phyloP scores from a whole-genome alignment of 2,113 vertebrate genomes.

The Ondatra zibethicus region DNA sequence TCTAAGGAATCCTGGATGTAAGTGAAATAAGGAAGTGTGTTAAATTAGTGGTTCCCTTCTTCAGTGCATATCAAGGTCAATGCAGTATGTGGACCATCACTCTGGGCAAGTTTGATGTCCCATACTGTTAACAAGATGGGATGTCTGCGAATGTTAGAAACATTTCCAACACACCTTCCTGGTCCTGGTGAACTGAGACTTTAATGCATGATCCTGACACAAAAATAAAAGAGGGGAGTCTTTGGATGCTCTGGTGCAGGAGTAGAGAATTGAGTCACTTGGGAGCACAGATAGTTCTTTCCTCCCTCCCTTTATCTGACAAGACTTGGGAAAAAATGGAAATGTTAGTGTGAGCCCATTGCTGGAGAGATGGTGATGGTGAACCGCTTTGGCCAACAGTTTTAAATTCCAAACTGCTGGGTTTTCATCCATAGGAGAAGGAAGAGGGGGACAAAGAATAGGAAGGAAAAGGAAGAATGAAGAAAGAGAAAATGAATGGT shows the following conservation, averaged over 20 bases:
- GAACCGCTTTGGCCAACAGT: slow-evolving; percentile 61
- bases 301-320: slow-evolving; percentile 29
- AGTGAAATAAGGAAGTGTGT: slow-evolving; percentile 15
- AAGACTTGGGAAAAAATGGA: slow-evolving; percentile 35
- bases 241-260: background rate
- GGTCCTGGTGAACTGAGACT: background rate
- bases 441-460: background rate
- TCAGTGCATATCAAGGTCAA: background rate
- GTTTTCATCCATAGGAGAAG: slow-evolving; percentile 13
- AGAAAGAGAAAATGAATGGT: background rate
- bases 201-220: background rate
- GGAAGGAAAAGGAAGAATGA: background rate
- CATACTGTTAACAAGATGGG: background rate
- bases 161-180: background rate
- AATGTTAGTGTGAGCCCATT: slow-evolving; percentile 63
- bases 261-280: slow-evolving; percentile 39
- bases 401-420: slow-evolving; percentile 52
- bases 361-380: slow-evolving; percentile 56
- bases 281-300: slow-evolving; percentile 70
- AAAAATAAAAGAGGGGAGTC: background rate
- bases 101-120: background rate
- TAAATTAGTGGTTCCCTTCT: background rate
- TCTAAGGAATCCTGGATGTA: background rate
- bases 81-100: background rate
- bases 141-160: background rate